Base-by-base conservation (phyloP, 2,797 vertebrate species). In the Gobio occitaniae region DNA sequence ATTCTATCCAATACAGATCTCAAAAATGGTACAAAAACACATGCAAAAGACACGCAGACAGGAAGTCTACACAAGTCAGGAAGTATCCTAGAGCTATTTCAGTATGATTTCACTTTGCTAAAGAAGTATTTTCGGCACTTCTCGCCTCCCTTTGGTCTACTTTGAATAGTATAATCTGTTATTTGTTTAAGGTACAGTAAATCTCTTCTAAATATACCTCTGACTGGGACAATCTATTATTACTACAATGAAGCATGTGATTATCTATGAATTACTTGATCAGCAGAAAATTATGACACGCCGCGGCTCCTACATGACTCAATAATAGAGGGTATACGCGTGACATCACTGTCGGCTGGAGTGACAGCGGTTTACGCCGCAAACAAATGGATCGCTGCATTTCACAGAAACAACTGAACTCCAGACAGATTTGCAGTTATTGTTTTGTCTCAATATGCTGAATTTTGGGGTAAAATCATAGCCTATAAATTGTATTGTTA, bases 1-100 rank as follows among this genome's bases (percentile, higher is more conserved):
- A 84, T 52, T 78, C 52, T 17, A 54, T 79, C 15, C 66, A 21
- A 13, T 65, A 29, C 32, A 17, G 56, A 75, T 59, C 36, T 47
- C 52, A 78, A 17, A 15, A 17, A 25, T 6, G 19, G 13, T 17
- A 11, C 2, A 76, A 17, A 38, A 9, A 52, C 4, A 44, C 65
- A 41, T 52, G 76, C 44, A 80, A 69, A 32, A 79, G 32, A 80
- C 41, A 29, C 0, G 1, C 69, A 32, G n/a, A 47, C 47, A 80
- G 50, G 44, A 74, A 66, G 65, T 78, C 56, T 47, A 12, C 11
- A 41, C 41, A 50, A 32, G 15, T 50, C 15, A 25, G 25, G 47
- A 32, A 16, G n/a, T 48, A 3, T 47, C 21, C 1, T 7, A 47
- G 13, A 25, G 13, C 47, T 50, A 74, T 47, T 32, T 56, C 12